Base-by-base conservation (phyloP, 2,113 vertebrate species). In the Anoura caudifer region DNA sequence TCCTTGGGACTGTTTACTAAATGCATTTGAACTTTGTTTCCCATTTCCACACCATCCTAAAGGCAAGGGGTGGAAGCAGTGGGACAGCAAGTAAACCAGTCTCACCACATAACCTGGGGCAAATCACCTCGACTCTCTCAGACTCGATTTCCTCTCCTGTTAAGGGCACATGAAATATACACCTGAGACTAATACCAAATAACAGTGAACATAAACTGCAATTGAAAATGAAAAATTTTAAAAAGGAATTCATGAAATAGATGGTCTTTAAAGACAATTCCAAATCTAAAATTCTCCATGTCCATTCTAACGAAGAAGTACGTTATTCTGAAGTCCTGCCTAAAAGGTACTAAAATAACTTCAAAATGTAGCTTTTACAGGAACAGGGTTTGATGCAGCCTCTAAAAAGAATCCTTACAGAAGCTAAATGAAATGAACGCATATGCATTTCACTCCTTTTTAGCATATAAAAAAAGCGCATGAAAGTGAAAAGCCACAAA, bases 401-500 rank as follows among this genome's bases (percentile, higher is more conserved):
- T 85, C 82, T 70, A 16, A 8, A 84, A 87, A 94, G 43, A 90
- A 67, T 36, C 38, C 59, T 95, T 73, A 63, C 24, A 82, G 50
- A 88, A 26, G 16, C 38, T 84, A 76, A 86, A 47, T 69, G 88
- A 79, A 87, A 94, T 54, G 47, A 82, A 90, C 8, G 19, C 47
- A 85, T 5, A 56, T 59, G 63, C 61, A 17, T 54, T 75, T 81
- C 43, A 43, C 5, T 70, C 47, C 77, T 59, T 84, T 47, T 63
- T 36, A 86, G 13, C 50, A 65, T 45, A 88, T 80, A 90, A 95
- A 95, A 95, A 94, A 86, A 81, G 26, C 20, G 43, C 50, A 20
- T n/a, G 52, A 94, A 94, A 59, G 70, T 38, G 43, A 91, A 72
- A 85, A 84, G 4, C 16, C 81, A 95, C 38, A 83, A 95, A 95